Percentiles rank a stretch among this genome's conserved stretches.
Evolutionary conservation across 2,888 invertebrate genomes (phyloP).

Genomic region (Seira sanloemensis): DNA sequence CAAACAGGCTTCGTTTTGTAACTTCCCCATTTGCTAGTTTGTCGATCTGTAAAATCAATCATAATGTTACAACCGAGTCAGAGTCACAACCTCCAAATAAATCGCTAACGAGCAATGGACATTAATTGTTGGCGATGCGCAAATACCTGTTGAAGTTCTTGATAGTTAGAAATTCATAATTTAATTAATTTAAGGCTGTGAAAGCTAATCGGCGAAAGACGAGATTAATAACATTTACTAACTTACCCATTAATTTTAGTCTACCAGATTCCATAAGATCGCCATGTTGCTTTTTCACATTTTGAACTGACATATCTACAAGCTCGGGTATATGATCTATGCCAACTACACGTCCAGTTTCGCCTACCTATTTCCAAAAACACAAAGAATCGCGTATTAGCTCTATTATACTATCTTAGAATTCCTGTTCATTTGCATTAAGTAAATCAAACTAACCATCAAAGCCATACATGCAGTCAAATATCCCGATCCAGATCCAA

Average conservation of each 20-base stretch:
- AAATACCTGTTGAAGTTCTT: too few relatives aligned
- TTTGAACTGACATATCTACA: conserved; percentile 84
- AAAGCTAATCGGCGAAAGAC: too few relatives aligned
- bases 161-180: too few relatives aligned
- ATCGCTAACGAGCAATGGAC: too few relatives aligned
- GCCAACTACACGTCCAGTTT: conserved; percentile 84
- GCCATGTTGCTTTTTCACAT: conserved; percentile 85
- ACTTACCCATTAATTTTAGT: conserved; percentile 83
- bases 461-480: conserved; percentile 93
- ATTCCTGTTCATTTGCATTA: too few relatives aligned
- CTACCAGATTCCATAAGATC: conserved; percentile 82
- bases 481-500: conserved; percentile 96
- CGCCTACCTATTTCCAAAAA: conserved; percentile 81
- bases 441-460: conserved; percentile 79
- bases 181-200: too few relatives aligned
- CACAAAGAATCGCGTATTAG: too few relatives aligned
- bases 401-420: too few relatives aligned
- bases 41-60: conserved; percentile 82
- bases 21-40: conserved; percentile 89
- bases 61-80: too few relatives aligned
- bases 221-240: conserved; percentile 76
- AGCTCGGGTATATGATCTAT: conserved; percentile 94
- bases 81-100: too few relatives aligned
- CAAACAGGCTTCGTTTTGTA: conserved; percentile 87
- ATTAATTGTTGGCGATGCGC: too few relatives aligned